A percentile compares a stretch with the other conserved stretches of the same genome.
phyloP scores from a whole-genome alignment of 2,113 vertebrate species.

The Cavia aperea region DNA sequence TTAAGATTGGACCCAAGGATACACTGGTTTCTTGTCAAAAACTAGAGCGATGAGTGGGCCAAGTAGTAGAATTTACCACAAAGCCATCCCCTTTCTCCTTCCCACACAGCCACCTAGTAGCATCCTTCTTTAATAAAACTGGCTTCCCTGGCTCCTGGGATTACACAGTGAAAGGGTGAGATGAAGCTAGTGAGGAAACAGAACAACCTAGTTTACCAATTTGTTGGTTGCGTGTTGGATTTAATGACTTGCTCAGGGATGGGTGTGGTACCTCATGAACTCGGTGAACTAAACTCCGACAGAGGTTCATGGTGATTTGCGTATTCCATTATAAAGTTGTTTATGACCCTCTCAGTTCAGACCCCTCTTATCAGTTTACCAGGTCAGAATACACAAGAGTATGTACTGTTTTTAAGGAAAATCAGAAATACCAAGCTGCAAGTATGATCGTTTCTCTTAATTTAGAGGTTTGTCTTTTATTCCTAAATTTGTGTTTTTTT shows the following conservation, averaged over 20 bases:
- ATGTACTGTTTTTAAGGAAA: conserved; percentile 16
- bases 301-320: conserved; percentile 5
- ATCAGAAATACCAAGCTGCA: conserved; percentile 13
- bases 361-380: not conserved
- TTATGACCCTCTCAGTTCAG: conserved; percentile 5
- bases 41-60: not conserved
- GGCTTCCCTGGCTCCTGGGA: not conserved
- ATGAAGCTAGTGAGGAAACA: conserved; percentile 27
- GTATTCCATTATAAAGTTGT: not conserved
- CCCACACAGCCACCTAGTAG: not conserved
- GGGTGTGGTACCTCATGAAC: conserved; percentile 24
- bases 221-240: not conserved
- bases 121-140: conserved; percentile 12
- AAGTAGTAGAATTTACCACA: conserved; percentile 20
- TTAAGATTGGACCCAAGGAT: conserved; percentile 26
- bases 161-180: conserved; percentile 1
- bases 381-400: not conserved
- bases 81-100: not conserved
- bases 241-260: not conserved
- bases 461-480: conserved; percentile 35
- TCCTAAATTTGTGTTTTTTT: conserved; percentile 1
- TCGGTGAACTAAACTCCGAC: not conserved
- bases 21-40: conserved; percentile 34
- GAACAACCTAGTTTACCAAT: not conserved
- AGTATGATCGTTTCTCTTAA: conserved; percentile 16